Conservation (phyloP, 2,888 invertebrate genomes). For the Ligdia adustata region DNA sequence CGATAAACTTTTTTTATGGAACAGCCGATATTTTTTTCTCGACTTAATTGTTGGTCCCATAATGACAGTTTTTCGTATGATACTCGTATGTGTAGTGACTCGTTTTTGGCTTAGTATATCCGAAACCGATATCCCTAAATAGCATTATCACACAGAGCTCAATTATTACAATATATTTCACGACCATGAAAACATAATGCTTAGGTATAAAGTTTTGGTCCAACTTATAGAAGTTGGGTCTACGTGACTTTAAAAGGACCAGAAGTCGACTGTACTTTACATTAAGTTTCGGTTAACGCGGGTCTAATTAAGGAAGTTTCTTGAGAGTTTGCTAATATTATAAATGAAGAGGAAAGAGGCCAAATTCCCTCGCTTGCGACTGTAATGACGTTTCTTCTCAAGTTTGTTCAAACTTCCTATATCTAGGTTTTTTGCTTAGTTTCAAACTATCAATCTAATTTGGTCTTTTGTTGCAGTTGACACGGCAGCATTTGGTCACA, state of each 20-base stretch:
- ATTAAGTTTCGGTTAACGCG: constrained; percentile 68
- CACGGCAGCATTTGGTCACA: not conserved
- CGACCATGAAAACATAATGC: constrained; percentile 49
- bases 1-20: too few relatives aligned
- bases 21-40: too few relatives aligned
- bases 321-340: constrained; percentile 64
- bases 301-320: constrained; percentile 69
- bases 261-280: constrained; percentile 65
- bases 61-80: too few relatives aligned
- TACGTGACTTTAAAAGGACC: constrained; percentile 66
- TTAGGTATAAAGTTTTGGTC: constrained; percentile 40
- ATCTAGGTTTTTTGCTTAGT: constrained; percentile 36
- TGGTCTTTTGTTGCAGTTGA: constrained; percentile 27
- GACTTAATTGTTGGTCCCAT: too few relatives aligned
- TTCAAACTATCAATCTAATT: constrained; percentile 21
- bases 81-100: too few relatives aligned
- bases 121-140: too few relatives aligned
- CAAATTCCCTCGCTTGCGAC: constrained; percentile 49
- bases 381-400: constrained; percentile 57
- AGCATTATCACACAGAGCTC: too few relatives aligned
- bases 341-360: constrained; percentile 66
- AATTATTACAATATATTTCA: constrained; percentile 46
- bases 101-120: too few relatives aligned
- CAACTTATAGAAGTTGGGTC: constrained; percentile 53
- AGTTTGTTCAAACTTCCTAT: constrained; percentile 45